Percentiles rank a stretch among this genome's conserved stretches.
Evolutionary conservation across 30 jellyfish, hydroid and myxozoan species (phyloP).

Genomic region (Turritopsis dohrnii): DNA sequence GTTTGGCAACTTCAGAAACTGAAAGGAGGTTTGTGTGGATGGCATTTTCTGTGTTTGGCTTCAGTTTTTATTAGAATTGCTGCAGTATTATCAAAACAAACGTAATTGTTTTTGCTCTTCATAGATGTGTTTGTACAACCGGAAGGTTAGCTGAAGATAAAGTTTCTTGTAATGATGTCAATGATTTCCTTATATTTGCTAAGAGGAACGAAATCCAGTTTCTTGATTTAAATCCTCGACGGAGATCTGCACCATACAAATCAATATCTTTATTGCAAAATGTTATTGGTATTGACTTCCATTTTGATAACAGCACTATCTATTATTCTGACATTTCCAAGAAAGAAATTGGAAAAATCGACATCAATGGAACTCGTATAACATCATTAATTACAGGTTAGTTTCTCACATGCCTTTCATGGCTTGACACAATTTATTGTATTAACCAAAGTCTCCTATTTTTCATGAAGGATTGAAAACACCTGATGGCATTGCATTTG

Average conservation of each 20-base stretch:
- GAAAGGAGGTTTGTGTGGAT: background rate
- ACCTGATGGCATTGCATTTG: slow-evolving; percentile 97
- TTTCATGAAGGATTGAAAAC: slow-evolving; percentile 61
- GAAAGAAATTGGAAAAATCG: slow-evolving; percentile 69
- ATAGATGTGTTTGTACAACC: slow-evolving; percentile 86
- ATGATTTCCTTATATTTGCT: slow-evolving; percentile 69
- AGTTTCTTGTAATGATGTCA: slow-evolving; percentile 44
- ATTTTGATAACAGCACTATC: slow-evolving; percentile 42
- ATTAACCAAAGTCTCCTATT: background rate
- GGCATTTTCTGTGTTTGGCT: background rate
- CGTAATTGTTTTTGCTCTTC: no score
- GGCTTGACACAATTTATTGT: background rate
- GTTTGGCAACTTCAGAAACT: slow-evolving; percentile 70
- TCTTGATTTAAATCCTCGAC: slow-evolving; percentile 54
- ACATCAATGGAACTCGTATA: slow-evolving; percentile 60
- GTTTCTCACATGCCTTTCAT: background rate
- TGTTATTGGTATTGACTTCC: slow-evolving; percentile 91
- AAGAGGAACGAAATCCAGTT: slow-evolving; percentile 81
- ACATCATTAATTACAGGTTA: slow-evolving; percentile 59
- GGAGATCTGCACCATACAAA: slow-evolving; percentile 59
- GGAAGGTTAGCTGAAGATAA: slow-evolving; percentile 62
- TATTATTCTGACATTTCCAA: slow-evolving; percentile 83
- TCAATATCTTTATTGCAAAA: slow-evolving; percentile 59
- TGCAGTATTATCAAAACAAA: no score
- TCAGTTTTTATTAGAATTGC: background rate